Percentiles rank a stretch among this genome's conserved stretches.
phyloP scores from a whole-genome alignment of 2,888 invertebrate genomes.

The Polia nebulosa region DNA sequence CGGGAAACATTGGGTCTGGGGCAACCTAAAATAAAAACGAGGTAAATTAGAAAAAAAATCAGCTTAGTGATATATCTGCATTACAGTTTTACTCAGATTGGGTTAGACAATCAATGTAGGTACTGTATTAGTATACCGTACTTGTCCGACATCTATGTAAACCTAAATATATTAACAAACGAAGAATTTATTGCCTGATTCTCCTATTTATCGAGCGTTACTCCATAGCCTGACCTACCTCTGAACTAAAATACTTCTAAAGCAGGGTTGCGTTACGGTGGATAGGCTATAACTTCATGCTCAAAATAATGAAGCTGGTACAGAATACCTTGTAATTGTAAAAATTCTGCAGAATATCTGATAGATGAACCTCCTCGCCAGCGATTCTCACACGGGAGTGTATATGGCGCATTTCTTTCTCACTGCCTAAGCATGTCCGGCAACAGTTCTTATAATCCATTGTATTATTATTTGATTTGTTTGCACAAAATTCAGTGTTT shows the following conservation, averaged over 20 bases:
- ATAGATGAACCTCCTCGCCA: slow-evolving; percentile 79
- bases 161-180: too few species aligned
- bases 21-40: slow-evolving; percentile 60
- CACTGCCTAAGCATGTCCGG: slow-evolving; percentile 82
- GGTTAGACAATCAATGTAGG: too few species aligned
- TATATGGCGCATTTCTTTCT: slow-evolving; percentile 83
- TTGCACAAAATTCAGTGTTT: neutral
- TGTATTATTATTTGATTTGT: slow-evolving; percentile 10
- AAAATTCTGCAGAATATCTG: slow-evolving; percentile 84
- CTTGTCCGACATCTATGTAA: too few species aligned
- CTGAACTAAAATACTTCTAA: neutral
- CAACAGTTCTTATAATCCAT: slow-evolving; percentile 83
- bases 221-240: too few species aligned
- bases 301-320: neutral
- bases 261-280: too few species aligned
- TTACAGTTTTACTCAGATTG: too few species aligned
- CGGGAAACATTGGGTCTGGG: slow-evolving; percentile 78
- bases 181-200: too few species aligned
- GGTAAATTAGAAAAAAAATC: too few species aligned
- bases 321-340: slow-evolving; percentile 82
- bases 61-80: too few species aligned
- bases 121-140: too few species aligned
- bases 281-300: too few species aligned
- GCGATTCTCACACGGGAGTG: slow-evolving; percentile 79
- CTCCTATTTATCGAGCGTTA: neutral